A percentile compares a stretch with the other conserved stretches of the same genome.
phyloP scores from a whole-genome alignment of 2,797 vertebrate species.

The Halcyon smyrnensis region DNA sequence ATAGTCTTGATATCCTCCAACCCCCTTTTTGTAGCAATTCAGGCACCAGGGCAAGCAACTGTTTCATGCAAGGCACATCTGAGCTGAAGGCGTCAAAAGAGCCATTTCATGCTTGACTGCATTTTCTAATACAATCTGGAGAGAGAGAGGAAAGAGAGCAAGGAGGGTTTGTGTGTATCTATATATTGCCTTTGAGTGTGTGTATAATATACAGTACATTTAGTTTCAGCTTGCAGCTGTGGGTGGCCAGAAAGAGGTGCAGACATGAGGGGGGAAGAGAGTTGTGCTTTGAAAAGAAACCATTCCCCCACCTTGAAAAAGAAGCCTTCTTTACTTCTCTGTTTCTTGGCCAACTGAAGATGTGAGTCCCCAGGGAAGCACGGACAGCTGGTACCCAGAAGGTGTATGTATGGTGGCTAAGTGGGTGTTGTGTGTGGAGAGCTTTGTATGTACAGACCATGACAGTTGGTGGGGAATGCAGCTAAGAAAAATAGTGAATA shows the following conservation, averaged over 20 bases:
- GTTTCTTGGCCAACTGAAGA: background rate
- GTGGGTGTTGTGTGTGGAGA: background rate
- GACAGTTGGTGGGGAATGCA: background rate
- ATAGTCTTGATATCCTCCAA: background rate
- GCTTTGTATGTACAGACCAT: background rate
- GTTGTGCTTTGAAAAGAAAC: background rate
- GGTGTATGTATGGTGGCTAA: background rate
- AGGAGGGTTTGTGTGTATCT: background rate
- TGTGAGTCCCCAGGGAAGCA: background rate
- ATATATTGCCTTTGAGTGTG: constrained; percentile 35
- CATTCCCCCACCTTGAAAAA: background rate
- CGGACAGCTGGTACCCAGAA: background rate
- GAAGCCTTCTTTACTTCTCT: background rate
- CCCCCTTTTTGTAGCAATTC: background rate
- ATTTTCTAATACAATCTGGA: constrained; percentile 51
- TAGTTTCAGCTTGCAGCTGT: constrained; percentile 58
- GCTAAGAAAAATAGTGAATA: background rate
- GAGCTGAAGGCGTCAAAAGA: constrained; percentile 58
- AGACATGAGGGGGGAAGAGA: constrained; percentile 30
- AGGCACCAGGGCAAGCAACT: background rate
- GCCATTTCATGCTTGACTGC: constrained; percentile 67
- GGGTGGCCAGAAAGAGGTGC: constrained; percentile 25
- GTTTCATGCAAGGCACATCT: constrained; percentile 67
- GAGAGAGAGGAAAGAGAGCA: background rate
- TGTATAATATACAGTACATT: constrained; percentile 56